Percentiles rank a stretch among this genome's conserved stretches.
Evolutionary conservation across 1,140 invertebrate species (phyloP).

Genomic region (Phenacoccus solenopsis): DNA sequence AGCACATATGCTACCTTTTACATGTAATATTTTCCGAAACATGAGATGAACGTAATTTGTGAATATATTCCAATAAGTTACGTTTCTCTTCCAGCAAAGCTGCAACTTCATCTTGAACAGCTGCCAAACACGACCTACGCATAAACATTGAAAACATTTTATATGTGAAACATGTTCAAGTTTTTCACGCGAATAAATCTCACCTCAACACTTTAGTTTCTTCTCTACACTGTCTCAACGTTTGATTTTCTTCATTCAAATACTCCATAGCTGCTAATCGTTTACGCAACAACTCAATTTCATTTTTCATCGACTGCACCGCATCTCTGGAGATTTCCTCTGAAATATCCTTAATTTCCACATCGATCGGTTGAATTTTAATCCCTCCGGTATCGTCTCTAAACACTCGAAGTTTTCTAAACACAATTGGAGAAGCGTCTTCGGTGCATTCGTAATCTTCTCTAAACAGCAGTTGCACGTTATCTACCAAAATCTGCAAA

Average conservation of each 20-base stretch:
- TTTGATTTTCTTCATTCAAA: conserved; percentile 47
- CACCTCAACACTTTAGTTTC: conserved; percentile 43
- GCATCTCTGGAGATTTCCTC: not conserved
- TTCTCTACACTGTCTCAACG: conserved; percentile 43
- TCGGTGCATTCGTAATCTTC: conserved; percentile 13
- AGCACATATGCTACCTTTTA: conserved; percentile 51
- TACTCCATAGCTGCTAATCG: conserved; percentile 45
- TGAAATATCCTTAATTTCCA: not conserved
- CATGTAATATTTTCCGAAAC: conserved; percentile 35
- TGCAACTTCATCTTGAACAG: conserved; percentile 57
- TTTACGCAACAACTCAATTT: conserved; percentile 50
- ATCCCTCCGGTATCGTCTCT: conserved; percentile 57
- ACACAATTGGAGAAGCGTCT: conserved; percentile 10
- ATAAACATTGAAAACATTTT: conserved; percentile 4
- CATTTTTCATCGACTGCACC: conserved; percentile 29
- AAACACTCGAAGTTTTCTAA: conserved; percentile 46
- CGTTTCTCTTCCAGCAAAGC: conserved; percentile 56
- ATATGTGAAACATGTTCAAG: not conserved
- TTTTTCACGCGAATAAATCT: not conserved
- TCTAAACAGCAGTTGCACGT: not conserved
- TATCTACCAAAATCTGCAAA: not conserved
- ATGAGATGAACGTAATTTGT: conserved; percentile 36
- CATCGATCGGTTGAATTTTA: conserved; percentile 45
- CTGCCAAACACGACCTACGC: conserved; percentile 39
- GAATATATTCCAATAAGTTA: conserved; percentile 43